phyloP scores from a whole-genome alignment of 2,888 invertebrate species.

The Oligia strigilis region DNA sequence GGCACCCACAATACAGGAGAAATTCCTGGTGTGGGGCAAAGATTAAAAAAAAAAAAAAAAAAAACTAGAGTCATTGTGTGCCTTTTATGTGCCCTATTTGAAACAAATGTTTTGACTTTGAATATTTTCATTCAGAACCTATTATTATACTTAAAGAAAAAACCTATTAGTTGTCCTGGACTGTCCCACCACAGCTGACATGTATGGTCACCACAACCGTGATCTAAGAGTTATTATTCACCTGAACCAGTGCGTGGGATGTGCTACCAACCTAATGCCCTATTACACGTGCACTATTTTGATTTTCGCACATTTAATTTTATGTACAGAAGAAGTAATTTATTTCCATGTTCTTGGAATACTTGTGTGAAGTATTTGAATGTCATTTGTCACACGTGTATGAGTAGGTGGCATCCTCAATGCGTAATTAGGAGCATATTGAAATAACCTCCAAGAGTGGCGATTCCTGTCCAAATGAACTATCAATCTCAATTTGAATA shows the following conservation, averaged over 20 bases:
- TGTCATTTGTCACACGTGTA: constrained; percentile 6
- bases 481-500: too few species aligned
- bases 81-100: too few species aligned
- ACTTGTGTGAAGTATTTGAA: constrained; percentile 14
- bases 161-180: neutral
- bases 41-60: too few species aligned
- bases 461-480: neutral
- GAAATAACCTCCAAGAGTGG: neutral
- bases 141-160: too few species aligned
- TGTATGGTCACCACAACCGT: constrained; percentile 21
- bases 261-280: constrained; percentile 34
- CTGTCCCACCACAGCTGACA: neutral
- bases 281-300: constrained; percentile 37
- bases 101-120: too few species aligned
- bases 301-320: constrained; percentile 34
- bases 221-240: constrained; percentile 58
- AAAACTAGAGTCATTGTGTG: too few species aligned
- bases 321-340: constrained; percentile 24
- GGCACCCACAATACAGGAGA: too few species aligned
- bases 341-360: constrained; percentile 40
- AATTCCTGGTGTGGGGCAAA: too few species aligned
- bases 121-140: too few species aligned
- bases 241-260: constrained; percentile 41
- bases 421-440: neutral
- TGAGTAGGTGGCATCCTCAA: neutral